Evolutionary conservation across 1,140 invertebrate species (phyloP), one percentile per base, ranked within the genome.

Genomic region (Neodiprion virginianus): DNA sequence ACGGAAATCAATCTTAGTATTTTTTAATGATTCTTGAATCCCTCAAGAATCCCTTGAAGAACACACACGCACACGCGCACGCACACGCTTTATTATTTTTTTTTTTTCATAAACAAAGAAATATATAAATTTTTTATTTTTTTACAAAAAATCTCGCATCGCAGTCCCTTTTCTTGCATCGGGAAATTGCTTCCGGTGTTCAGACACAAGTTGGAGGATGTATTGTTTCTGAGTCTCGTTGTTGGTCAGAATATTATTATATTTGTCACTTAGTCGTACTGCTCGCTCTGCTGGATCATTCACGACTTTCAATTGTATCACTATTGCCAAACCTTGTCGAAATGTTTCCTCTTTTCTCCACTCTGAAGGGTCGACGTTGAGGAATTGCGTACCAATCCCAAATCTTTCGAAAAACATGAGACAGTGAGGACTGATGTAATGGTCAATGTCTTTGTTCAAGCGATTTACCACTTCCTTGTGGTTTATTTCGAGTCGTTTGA

Each of bases 391-490:
- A 70, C 23, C 70, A 61, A 78, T 72, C 68, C 49, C 21, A 65
- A 77, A 77, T 73, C 69, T 66, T 9, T 75, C 67, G 53, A 74
- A 78, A 70, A 75, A 76, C 49, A 69, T 78, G 5, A 68, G 74
- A 67, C 71, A 72, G 23, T 74, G 72, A 48, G 53, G 48, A 66
- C 28, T 78, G 1, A 74, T 70, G 66, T 68, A 75, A 75, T 72
- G 17, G 17, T 21, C 74, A 66, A 84, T 87, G 81, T 48, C 49
- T 75, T 72, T 53, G 72, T 72, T n/a, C 8, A 72, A 72, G 48
- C 49, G 11, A 72, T 72, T 49, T 86, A 86, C 74, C 79, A 81
- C 50, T 84, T 86, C 75, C 81, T 82, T 66, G 21, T 67, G 17
- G 17, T 17, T 17, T 17, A 17, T 17, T 17, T 17, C 17, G 17